Base-by-base conservation (phyloP, 2,113 vertebrate genomes). In the Rissa tridactyla region DNA sequence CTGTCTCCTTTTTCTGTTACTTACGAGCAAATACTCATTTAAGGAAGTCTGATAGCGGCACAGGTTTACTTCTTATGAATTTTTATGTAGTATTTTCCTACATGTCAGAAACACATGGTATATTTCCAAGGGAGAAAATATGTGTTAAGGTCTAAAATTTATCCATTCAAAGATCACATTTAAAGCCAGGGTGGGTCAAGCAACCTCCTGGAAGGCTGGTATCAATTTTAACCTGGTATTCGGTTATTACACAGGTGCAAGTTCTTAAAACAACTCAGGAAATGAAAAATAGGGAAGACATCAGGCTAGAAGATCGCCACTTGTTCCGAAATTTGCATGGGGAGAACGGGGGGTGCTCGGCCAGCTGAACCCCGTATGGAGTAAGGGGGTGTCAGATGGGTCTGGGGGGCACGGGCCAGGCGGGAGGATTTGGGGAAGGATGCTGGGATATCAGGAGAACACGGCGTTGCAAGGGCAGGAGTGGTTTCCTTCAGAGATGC, bases 211-310 rank as follows among this genome's bases (percentile, higher is more conserved):
- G 15, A 21, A 95, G 87, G 72, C 95, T 95, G 90, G 88, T 92
- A 38, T 95, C 90, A 95, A 97, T 97, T 93, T 84, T 80, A 95
- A 86, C 76, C 88, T 92, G 77, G 66, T 92, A 73, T 90, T 91
- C 22, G 20, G 81, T 96, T 69, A 73, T 82, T 76, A 61, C 94
- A 85, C 96, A 98, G 97, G 97, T 97, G 94, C 77, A 69, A 71
- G 77, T 92, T 87, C 97, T 97, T 94, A 93, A 95, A 87, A 46
- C 60, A 32, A 23, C 86, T 88, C 94, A 88, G 96, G 97, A 97
- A 97, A 97, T 92, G 93, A 97, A 91, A 88, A 83, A 36, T 11
- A 60, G 47, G 82, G 82, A 85, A 80, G 62, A 68, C 44, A 71
- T 52, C 30, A 46, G 80, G 68, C 86, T 54, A 19, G 62, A 34